These are phyloP conservation scores for Catocala nupta DNA, from an alignment of 2,888 invertebrate species.

Conservation along the genomic window DNA sequence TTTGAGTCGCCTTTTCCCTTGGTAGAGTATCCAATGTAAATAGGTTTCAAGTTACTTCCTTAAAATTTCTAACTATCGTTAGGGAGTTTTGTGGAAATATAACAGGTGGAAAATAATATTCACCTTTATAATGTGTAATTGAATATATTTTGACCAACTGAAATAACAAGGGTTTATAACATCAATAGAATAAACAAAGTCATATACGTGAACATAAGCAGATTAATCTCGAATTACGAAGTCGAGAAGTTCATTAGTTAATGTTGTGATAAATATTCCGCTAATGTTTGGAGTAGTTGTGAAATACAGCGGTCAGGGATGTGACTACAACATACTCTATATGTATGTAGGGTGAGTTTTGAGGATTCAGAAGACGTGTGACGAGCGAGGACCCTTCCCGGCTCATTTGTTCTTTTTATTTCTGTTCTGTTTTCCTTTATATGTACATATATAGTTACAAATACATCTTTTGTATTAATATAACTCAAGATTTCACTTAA, in stretches of 20 bases:
- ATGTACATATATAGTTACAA: too few relatives aligned
- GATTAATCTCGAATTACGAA: slow-evolving; percentile 2
- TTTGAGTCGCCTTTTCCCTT: too few relatives aligned
- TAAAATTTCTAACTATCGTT: too few relatives aligned
- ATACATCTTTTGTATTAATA: too few relatives aligned
- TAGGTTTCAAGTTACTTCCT: too few relatives aligned
- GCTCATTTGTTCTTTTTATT: slow-evolving; percentile 64
- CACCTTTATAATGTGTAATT: too few relatives aligned
- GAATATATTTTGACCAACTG: too few relatives aligned
- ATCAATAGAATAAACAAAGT: neutral
- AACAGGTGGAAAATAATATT: too few relatives aligned
- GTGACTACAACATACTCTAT: slow-evolving; percentile 51
- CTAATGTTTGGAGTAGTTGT: slow-evolving; percentile 22
- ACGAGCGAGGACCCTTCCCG: slow-evolving; percentile 46
- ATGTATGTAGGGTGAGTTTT: slow-evolving; percentile 62
- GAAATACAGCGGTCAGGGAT: slow-evolving; percentile 45
- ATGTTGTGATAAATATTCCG: slow-evolving; percentile 29
- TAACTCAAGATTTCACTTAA: too few relatives aligned
- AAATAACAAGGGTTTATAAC: neutral
- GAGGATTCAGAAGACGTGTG: slow-evolving; percentile 57
- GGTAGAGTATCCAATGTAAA: too few relatives aligned
- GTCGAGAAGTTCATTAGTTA: slow-evolving; percentile 24
- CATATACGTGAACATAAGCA: neutral
- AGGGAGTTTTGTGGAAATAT: too few relatives aligned
- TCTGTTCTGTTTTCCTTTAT: neutral